phyloP scores from a whole-genome alignment of 2,888 invertebrate species.

The Acanthosepion esculentum region DNA sequence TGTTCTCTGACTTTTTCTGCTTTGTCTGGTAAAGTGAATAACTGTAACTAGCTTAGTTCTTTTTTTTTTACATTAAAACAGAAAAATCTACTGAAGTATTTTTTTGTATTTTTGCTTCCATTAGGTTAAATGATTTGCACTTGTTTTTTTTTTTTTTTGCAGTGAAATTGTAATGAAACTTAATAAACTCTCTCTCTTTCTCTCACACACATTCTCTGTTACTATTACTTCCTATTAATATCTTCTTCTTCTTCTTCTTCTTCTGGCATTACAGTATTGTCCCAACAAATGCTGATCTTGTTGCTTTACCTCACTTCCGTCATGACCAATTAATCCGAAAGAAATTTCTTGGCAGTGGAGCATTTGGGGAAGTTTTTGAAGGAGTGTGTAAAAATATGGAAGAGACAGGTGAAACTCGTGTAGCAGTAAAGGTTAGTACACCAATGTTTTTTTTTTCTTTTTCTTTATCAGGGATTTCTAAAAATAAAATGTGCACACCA shows the following conservation, averaged over 20 bases:
- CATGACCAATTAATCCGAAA: constrained; percentile 89
- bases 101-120: too few relatives aligned
- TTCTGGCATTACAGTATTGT: constrained; percentile 65
- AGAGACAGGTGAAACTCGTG: constrained; percentile 67
- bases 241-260: neutral
- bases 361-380: constrained; percentile 97
- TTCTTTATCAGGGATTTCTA: neutral
- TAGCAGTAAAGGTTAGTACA: constrained; percentile 72
- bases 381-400: constrained; percentile 81
- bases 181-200: too few relatives aligned
- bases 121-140: too few relatives aligned
- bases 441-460: neutral
- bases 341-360: constrained; percentile 94
- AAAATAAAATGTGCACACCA: too few relatives aligned
- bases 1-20: too few relatives aligned
- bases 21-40: too few relatives aligned
- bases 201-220: neutral
- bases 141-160: neutral
- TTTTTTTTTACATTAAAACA: too few relatives aligned
- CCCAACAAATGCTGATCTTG: constrained; percentile 85
- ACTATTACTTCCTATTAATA: neutral
- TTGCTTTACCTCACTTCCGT: constrained; percentile 86
- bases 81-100: too few relatives aligned
- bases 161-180: neutral
- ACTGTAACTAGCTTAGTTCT: too few relatives aligned